A percentile compares a stretch with the other conserved stretches of the same genome.
phyloP scores from a whole-genome alignment of 2,888 invertebrate species.

The Epirrhoe tristata region DNA sequence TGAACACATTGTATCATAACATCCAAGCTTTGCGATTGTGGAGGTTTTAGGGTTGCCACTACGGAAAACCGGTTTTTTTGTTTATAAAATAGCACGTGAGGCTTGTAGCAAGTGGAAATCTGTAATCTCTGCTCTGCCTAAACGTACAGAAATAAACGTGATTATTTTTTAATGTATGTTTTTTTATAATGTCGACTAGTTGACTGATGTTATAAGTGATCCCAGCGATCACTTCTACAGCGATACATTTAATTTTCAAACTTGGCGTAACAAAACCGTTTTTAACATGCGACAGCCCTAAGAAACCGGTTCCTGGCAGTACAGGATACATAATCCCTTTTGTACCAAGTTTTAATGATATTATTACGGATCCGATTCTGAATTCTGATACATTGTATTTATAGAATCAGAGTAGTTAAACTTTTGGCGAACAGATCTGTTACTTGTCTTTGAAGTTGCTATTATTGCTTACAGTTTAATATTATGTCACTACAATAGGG shows the following conservation, averaged over 20 bases:
- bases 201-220: no score
- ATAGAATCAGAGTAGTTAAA: background rate
- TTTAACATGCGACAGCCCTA: conserved; percentile 15
- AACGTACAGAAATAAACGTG: no score
- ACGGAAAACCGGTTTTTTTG: conserved; percentile 1
- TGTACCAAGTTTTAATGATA: conserved; percentile 40
- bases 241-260: background rate
- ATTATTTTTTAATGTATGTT: no score
- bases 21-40: conserved; percentile 32
- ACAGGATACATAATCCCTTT: conserved; percentile 35
- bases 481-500: no score
- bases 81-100: no score
- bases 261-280: background rate
- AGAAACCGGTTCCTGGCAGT: conserved; percentile 26
- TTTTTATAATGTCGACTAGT: no score
- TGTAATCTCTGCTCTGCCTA: no score
- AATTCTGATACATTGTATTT: conserved; percentile 22
- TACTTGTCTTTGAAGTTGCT: background rate
- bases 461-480: background rate
- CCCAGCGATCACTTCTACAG: no score
- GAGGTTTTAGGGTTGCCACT: conserved; percentile 16
- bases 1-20: conserved; percentile 30
- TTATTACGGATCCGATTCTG: conserved; percentile 32
- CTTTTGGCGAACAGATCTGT: background rate
- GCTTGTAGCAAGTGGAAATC: no score